Conservation (phyloP, 2,797 vertebrate species). For the Ara ararauna region DNA sequence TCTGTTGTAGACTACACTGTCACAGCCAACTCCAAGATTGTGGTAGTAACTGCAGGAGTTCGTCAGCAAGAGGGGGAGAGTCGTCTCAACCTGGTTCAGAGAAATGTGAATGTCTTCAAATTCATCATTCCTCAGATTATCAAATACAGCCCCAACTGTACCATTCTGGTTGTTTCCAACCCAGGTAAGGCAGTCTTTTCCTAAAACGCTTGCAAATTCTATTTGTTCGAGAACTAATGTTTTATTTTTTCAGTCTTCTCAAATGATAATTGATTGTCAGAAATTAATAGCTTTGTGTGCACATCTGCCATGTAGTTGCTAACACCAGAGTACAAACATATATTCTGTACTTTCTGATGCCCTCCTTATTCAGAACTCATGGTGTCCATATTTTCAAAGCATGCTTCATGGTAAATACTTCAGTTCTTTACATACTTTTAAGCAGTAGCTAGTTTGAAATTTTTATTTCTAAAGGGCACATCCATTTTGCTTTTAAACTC, state of each 20-base stretch:
- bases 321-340: not conserved
- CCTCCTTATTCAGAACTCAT: not conserved
- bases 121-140: constrained; percentile 92
- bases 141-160: constrained; percentile 93
- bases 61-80: constrained; percentile 97
- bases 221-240: not conserved
- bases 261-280: not conserved
- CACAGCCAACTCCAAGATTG: constrained; percentile 92
- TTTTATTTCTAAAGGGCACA: not conserved
- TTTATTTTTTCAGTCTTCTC: not conserved
- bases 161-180: constrained; percentile 94
- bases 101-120: constrained; percentile 96
- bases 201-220: not conserved
- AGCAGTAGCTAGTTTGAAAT: not conserved
- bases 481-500: not conserved
- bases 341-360: not conserved
- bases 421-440: not conserved
- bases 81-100: constrained; percentile 94
- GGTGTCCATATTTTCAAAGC: not conserved
- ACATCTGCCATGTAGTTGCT: not conserved
- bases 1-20: constrained; percentile 87
- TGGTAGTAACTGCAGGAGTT: constrained; percentile 93
- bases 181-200: constrained; percentile 81
- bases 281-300: not conserved
- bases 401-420: not conserved